These are phyloP conservation scores for Tringa solitaria DNA, from an alignment of 2,113 vertebrate genomes.

Conservation along the genomic window DNA sequence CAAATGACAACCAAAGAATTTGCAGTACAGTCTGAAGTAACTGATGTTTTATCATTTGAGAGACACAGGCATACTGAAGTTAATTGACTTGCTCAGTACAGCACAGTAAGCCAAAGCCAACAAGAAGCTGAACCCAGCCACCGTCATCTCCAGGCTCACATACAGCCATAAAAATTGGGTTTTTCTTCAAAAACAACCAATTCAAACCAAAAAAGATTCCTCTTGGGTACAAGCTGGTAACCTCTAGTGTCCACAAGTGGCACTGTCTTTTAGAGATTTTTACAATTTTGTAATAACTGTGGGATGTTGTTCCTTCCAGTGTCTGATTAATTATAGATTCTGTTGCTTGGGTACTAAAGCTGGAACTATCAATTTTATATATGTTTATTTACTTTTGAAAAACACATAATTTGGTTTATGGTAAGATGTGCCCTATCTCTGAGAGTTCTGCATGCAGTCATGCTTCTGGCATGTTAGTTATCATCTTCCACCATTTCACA, in stretches of 20 bases:
- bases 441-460: neutral
- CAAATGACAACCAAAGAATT: neutral
- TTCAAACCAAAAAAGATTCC: neutral
- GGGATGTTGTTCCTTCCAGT: conserved; percentile 16
- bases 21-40: neutral
- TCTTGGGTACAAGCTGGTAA: neutral
- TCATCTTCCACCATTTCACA: neutral
- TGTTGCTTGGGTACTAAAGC: neutral
- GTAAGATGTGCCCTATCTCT: neutral
- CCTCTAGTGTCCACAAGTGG: neutral
- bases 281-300: neutral
- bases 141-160: neutral
- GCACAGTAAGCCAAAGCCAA: neutral
- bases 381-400: conserved; percentile 24
- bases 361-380: neutral
- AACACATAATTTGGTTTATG: neutral
- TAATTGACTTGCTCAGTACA: neutral
- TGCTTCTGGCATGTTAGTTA: neutral
- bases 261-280: neutral
- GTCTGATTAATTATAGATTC: neutral
- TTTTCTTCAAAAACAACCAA: neutral
- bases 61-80: neutral
- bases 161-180: neutral
- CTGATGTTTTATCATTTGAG: neutral
- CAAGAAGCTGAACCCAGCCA: neutral